Percentiles rank a stretch among this genome's conserved stretches.
Evolutionary conservation across 2,888 invertebrate genomes (phyloP).

Genomic region (Liodrosophila aerea): DNA sequence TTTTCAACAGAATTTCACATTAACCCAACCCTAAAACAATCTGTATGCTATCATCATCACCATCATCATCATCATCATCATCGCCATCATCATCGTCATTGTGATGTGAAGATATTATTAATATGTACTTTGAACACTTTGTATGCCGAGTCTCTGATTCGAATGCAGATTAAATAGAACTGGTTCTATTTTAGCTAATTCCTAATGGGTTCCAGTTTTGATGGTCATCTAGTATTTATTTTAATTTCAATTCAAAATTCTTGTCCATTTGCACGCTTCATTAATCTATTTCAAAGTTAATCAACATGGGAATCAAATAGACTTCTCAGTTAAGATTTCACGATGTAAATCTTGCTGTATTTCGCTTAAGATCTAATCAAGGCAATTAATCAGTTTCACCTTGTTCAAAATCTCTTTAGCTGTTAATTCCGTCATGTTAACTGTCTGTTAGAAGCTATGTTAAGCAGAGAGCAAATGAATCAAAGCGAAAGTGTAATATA

Average conservation of each 20-base stretch:
- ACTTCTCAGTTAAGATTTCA: constrained; percentile 4
- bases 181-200: constrained; percentile 17
- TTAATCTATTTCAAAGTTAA: constrained; percentile 15
- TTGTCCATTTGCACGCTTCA: constrained; percentile 7
- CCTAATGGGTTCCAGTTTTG: constrained; percentile 10
- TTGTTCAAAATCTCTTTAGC: not conserved
- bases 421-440: too few relatives aligned
- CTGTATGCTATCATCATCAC: not conserved
- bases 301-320: not conserved
- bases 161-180: constrained; percentile 17
- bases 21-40: constrained; percentile 9
- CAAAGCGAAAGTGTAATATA: too few relatives aligned
- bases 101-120: constrained; percentile 10
- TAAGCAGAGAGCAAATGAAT: too few relatives aligned
- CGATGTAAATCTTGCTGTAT: constrained; percentile 10
- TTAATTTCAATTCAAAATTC: too few relatives aligned
- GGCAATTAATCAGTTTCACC: not conserved
- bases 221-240: not conserved
- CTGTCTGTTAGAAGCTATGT: not conserved
- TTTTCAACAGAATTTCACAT: constrained; percentile 22
- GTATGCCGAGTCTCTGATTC: constrained; percentile 8
- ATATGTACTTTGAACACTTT: constrained; percentile 3
- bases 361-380: constrained; percentile 4
- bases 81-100: too few relatives aligned
- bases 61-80: not conserved